Evolutionary conservation across 53 echinoderm and acorn worm species (phyloP).

Genomic region (Temnopleurus reevesii): DNA sequence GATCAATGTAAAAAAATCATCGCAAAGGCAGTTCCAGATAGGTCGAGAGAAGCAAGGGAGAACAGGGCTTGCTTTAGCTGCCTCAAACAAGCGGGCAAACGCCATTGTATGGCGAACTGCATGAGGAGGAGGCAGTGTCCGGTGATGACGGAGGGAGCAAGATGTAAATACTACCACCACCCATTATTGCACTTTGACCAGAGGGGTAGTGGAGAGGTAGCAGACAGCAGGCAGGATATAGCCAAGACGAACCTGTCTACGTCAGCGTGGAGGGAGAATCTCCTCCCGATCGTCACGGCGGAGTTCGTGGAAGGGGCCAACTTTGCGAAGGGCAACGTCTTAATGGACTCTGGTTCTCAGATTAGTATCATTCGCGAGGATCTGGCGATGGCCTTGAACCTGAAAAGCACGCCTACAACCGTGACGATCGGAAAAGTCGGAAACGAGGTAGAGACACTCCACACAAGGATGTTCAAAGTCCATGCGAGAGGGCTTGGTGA

Average conservation of each 20-base stretch:
- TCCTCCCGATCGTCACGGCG: neutral
- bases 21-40: neutral
- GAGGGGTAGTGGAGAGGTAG: neutral
- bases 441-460: neutral
- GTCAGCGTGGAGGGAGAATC: neutral
- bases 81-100: neutral
- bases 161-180: neutral
- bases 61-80: neutral
- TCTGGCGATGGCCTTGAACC: neutral
- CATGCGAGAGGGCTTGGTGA: neutral
- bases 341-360: neutral
- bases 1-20: neutral
- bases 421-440: neutral
- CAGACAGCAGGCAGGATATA: neutral
- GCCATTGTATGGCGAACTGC: neutral
- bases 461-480: neutral
- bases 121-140: neutral
- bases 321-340: neutral
- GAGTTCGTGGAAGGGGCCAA: neutral
- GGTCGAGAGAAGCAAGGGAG: neutral
- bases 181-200: neutral
- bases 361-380: neutral
- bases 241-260: neutral
- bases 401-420: neutral
- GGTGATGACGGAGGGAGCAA: neutral